Conservation (phyloP, 2,888 invertebrate species). For the Microplitis manilae region DNA sequence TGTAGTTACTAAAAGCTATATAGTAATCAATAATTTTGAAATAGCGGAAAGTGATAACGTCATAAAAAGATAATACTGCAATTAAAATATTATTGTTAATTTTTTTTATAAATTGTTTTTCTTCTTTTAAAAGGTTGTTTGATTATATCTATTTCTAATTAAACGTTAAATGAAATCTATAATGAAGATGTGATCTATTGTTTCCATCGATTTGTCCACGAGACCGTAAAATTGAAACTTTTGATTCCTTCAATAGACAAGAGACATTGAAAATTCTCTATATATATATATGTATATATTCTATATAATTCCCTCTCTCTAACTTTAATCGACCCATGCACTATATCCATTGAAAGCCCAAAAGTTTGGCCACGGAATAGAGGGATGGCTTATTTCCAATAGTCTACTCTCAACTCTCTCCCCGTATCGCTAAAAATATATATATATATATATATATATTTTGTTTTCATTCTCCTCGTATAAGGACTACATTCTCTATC, state of each 20-base stretch:
- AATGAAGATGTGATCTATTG: constrained; percentile 13
- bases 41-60: neutral
- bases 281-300: neutral
- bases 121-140: neutral
- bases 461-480: constrained; percentile 30
- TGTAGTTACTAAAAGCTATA: too few relatives aligned
- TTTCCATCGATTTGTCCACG: constrained; percentile 37
- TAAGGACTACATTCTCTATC: neutral
- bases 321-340: constrained; percentile 8
- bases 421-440: constrained; percentile 10
- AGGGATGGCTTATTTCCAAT: constrained; percentile 45
- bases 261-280: constrained; percentile 37
- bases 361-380: constrained; percentile 36
- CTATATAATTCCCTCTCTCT: constrained; percentile 17
- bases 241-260: constrained; percentile 42
- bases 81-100: neutral
- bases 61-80: neutral
- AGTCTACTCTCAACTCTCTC: neutral
- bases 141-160: constrained; percentile 14
- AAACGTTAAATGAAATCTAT: constrained; percentile 15
- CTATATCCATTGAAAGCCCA: constrained; percentile 5
- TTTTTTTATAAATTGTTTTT: neutral
- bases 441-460: constrained; percentile 37
- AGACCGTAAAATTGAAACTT: constrained; percentile 46
- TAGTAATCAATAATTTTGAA: too few relatives aligned